Percentiles rank a stretch among this genome's conserved stretches.
Evolutionary conservation across 2,113 vertebrate genomes (phyloP).

Genomic region (Callospermophilus lateralis): DNA sequence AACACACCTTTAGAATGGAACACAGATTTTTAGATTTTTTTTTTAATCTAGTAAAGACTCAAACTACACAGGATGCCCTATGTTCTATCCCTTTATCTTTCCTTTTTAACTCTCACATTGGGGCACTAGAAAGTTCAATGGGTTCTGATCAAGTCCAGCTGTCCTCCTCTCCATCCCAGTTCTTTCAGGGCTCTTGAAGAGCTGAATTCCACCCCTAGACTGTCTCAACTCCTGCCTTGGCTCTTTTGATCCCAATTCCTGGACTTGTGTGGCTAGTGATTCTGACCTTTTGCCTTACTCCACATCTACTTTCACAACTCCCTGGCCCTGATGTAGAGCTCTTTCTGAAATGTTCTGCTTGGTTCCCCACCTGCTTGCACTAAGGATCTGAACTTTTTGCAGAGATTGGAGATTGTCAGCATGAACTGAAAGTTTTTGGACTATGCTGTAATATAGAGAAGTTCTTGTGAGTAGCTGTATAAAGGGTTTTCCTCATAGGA

Average conservation of each 20-base stretch:
- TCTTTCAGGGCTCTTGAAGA: background rate
- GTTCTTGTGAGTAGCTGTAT: background rate
- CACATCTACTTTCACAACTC: background rate
- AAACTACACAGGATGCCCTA: background rate
- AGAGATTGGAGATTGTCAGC: background rate
- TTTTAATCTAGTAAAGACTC: conserved; percentile 31
- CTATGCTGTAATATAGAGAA: background rate
- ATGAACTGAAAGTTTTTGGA: background rate
- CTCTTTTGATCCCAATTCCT: background rate
- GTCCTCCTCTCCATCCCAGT: background rate
- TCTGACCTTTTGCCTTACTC: background rate
- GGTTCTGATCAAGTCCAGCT: background rate
- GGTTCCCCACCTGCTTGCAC: background rate
- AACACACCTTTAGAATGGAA: background rate
- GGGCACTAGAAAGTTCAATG: background rate
- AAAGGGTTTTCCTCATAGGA: background rate
- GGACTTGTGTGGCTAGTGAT: background rate
- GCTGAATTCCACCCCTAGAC: background rate
- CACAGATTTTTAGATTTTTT: background rate
- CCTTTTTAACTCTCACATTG: background rate
- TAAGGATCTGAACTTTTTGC: background rate
- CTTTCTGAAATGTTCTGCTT: conserved; percentile 16
- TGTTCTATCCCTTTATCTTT: background rate
- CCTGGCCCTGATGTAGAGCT: background rate
- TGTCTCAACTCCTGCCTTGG: background rate